A percentile compares a stretch with the other conserved stretches of the same genome.
These are phyloP conservation scores for Coryphaenoides rupestris DNA, from an alignment of 2,113 vertebrate species.

Conservation along the genomic window DNA sequence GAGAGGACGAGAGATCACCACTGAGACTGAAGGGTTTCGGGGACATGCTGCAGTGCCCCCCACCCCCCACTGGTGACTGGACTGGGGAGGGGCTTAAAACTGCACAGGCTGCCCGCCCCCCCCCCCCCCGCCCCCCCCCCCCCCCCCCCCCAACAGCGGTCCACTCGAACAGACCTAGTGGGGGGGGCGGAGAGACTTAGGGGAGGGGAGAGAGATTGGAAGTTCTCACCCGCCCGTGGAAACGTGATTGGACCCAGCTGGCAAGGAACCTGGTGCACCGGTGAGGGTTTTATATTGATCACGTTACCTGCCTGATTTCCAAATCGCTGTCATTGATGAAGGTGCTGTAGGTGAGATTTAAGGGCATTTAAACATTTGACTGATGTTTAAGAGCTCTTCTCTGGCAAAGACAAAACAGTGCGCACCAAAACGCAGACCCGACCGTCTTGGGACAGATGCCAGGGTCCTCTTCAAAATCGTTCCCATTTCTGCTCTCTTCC, in stretches of 20 bases:
- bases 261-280: slow-evolving; percentile 23
- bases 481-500: no score
- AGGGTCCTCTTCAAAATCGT: no score
- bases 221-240: slow-evolving; percentile 31
- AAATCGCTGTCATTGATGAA: no score
- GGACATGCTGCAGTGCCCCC: slow-evolving; percentile 36
- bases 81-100: not conserved
- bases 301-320: no score
- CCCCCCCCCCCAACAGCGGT: no score
- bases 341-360: no score
- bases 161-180: not conserved
- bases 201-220: slow-evolving; percentile 16
- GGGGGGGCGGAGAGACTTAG: not conserved
- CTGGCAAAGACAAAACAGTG: no score
- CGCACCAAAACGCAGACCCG: no score
- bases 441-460: no score
- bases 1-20: slow-evolving; percentile 44
- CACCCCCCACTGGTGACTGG: not conserved
- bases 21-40: slow-evolving; percentile 16
- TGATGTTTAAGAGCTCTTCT: no score
- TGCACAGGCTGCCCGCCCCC: not conserved
- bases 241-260: slow-evolving; percentile 26
- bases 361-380: no score
- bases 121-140: no score
- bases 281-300: slow-evolving; percentile 31